A percentile compares a stretch with the other conserved stretches of the same genome.
These are phyloP conservation scores for Sorex araneus DNA, from an alignment of 2,113 vertebrate genomes.

Conservation along the genomic window DNA sequence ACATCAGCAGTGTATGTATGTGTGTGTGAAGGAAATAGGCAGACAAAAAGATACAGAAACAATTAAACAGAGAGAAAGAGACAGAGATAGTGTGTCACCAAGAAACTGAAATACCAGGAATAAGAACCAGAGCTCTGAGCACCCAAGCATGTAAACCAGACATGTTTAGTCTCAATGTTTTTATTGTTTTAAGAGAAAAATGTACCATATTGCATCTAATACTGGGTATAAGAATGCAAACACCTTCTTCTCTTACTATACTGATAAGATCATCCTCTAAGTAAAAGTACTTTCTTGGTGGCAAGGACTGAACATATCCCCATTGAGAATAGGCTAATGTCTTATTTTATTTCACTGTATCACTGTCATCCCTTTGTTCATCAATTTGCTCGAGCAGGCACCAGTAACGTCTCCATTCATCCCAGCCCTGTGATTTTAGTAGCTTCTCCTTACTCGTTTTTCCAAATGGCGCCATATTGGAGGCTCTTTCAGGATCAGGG, in stretches of 20 bases:
- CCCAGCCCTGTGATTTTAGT: too few relatives aligned
- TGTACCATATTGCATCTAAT: neutral
- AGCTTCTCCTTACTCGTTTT: too few relatives aligned
- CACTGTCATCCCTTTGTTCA: too few relatives aligned
- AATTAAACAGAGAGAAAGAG: too few relatives aligned
- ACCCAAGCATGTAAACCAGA: neutral
- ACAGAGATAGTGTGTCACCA: neutral
- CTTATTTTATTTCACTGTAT: too few relatives aligned
- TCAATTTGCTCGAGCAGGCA: too few relatives aligned
- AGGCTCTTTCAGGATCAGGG: too few relatives aligned
- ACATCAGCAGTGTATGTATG: neutral
- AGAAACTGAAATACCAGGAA: neutral
- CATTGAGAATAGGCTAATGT: neutral
- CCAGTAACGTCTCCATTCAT: too few relatives aligned
- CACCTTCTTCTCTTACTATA: neutral
- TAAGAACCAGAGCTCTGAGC: neutral
- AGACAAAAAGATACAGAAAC: too few relatives aligned
- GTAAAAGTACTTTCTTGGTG: neutral
- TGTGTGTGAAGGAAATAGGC: too few relatives aligned
- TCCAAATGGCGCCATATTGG: too few relatives aligned
- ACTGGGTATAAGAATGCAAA: too few relatives aligned
- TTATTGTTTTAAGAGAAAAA: neutral
- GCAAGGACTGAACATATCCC: neutral
- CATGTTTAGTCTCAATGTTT: neutral
- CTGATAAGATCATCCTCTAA: neutral